Base-by-base conservation (phyloP, 2,797 vertebrate genomes). In the Propithecus deckenii region DNA sequence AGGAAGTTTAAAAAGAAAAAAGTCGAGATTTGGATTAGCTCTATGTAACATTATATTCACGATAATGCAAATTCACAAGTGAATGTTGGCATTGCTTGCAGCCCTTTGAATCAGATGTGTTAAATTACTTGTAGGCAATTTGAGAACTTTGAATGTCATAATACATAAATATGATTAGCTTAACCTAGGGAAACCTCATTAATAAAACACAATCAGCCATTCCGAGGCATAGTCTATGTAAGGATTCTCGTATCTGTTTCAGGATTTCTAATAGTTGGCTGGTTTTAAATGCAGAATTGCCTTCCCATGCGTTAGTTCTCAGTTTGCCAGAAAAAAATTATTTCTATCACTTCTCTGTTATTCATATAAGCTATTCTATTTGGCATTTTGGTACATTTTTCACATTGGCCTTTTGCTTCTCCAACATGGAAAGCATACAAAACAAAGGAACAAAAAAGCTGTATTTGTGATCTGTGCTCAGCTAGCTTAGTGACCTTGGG, bases 131-230 rank as follows among this genome's bases (percentile, higher is more conserved):
- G 67, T 75, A 80, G 87, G 72, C 84, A 98, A 98, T 97, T 96
- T 98, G 94, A 98, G 89, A 95, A 96, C 86, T 96, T 97, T 95
- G 78, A 84, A 84, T 95, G 71, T 46, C 90, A n/a, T 95, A 96
- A 97, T 91, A 92, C 63, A 96, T 94, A 95, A 98, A 97, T 96
- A 93, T 94, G 88, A 98, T 98, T 97, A 98, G 76, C 91, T 98
- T 98, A 98, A 98, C 95, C 92, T 46, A 25, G 23, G 23, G 86
- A 93, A 97, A 97, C 59, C 22, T 95, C 78, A 85, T 95, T 95
- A 88, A 95, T 86, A 91, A 83, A 88, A 69, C 35, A 84, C 22
- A 85, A 71, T 88, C 85, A 85, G 28, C 48, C 7, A 75, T 80
- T 78, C 46, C 28, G 50, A 93, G 41, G 35, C 25, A 55, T 0